Conservation (phyloP, 2,888 invertebrate genomes). For the Nowickia ferox region DNA sequence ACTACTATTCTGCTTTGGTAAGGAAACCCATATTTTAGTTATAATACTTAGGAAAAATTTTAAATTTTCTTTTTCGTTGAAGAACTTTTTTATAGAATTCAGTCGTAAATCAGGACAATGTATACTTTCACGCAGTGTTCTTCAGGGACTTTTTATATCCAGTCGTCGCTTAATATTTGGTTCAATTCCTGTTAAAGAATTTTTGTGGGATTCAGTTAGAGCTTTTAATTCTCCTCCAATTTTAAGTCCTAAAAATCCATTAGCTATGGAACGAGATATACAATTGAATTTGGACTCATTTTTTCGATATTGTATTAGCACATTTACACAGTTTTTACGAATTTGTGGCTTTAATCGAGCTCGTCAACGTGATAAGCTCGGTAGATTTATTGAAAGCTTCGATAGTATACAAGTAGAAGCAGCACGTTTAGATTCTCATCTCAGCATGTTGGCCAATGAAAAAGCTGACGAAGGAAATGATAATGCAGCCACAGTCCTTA, state of each 20-base stretch:
- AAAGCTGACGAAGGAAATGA: conserved; percentile 88
- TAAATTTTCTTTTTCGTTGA: conserved; percentile 72
- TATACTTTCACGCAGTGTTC: conserved; percentile 94
- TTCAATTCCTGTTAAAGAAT: conserved; percentile 87
- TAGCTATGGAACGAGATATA: conserved; percentile 84
- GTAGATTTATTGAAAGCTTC: conserved; percentile 92
- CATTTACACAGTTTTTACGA: conserved; percentile 93
- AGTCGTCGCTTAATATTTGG: conserved; percentile 83
- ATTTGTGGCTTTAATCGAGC: conserved; percentile 98
- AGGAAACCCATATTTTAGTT: conserved; percentile 72
- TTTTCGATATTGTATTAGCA: conserved; percentile 89
- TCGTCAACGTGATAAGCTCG: conserved; percentile 96
- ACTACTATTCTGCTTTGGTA: conserved; percentile 93
- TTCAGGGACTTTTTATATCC: conserved; percentile 90
- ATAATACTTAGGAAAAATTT: background rate
- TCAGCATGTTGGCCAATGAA: conserved; percentile 87
- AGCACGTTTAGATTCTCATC: conserved; percentile 91
- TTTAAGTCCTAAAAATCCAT: conserved; percentile 89
- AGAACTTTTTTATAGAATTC: conserved; percentile 97
- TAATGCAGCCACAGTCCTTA: conserved; percentile 89
- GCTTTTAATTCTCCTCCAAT: conserved; percentile 95
- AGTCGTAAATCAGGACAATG: conserved; percentile 93
- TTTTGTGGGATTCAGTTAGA: conserved; percentile 92
- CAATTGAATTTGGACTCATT: conserved; percentile 95
- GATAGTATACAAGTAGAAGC: conserved; percentile 96